Percentiles rank a stretch among this genome's conserved stretches.
phyloP scores from a whole-genome alignment of 2,797 vertebrate genomes.

The Emys orbicularis region DNA sequence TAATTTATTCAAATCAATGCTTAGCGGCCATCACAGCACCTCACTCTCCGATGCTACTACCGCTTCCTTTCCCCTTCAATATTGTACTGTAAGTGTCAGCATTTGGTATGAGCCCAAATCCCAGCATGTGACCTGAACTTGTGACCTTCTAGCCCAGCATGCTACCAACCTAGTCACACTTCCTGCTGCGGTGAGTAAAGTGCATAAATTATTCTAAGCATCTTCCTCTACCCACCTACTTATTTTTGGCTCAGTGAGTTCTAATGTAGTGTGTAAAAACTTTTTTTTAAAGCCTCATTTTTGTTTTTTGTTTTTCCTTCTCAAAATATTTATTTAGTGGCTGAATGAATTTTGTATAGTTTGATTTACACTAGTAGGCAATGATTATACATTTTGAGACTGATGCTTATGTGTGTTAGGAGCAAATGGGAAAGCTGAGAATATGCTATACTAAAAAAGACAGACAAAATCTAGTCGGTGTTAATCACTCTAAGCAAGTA shows the following conservation, averaged over 20 bases:
- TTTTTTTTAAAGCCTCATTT: not conserved
- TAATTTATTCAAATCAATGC: not conserved
- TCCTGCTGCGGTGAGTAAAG: constrained; percentile 12
- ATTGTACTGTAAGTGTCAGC: not conserved
- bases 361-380: not conserved
- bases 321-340: not conserved
- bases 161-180: constrained; percentile 58
- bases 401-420: not conserved
- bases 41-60: constrained; percentile 21
- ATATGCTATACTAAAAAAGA: not conserved
- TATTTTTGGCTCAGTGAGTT: not conserved
- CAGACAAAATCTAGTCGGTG: not conserved
- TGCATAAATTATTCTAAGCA: constrained; percentile 8
- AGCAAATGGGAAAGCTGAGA: not conserved
- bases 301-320: not conserved
- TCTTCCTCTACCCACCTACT: not conserved
- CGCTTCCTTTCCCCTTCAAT: constrained; percentile 42
- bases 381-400: not conserved
- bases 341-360: not conserved
- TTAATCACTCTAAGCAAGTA: not conserved
- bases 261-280: not conserved
- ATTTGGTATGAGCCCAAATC: constrained; percentile 67
- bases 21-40: not conserved
- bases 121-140: constrained; percentile 72
- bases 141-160: constrained; percentile 57